These are phyloP conservation scores for Sycophila texana DNA, from an alignment of 2,888 invertebrate species.

Conservation along the genomic window DNA sequence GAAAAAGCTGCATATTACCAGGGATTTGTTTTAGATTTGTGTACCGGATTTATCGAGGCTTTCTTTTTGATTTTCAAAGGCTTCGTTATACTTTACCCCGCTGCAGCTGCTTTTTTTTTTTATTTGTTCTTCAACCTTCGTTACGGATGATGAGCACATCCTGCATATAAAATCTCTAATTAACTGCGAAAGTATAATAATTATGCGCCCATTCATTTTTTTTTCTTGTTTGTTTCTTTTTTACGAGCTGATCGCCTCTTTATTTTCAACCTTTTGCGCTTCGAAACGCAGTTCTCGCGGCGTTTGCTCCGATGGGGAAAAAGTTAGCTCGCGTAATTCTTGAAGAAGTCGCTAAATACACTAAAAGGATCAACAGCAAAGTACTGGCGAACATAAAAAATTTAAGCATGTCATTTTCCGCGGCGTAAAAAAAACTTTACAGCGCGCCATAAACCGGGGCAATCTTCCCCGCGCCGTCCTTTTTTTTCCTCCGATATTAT, in stretches of 20 bases:
- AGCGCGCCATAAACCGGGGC: conserved; percentile 30
- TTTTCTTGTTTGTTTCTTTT: too few relatives aligned
- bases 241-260: too few relatives aligned
- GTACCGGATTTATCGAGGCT: background rate
- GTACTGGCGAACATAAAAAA: conserved; percentile 33
- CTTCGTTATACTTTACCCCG: too few relatives aligned
- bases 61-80: too few relatives aligned
- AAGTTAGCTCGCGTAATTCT: background rate
- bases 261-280: conserved; percentile 12
- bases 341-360: background rate
- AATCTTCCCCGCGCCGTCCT: background rate
- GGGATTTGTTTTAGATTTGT: conserved; percentile 18
- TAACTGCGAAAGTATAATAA: too few relatives aligned
- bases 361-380: conserved; percentile 7
- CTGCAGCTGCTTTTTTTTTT: too few relatives aligned
- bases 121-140: too few relatives aligned
- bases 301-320: background rate
- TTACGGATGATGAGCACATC: too few relatives aligned
- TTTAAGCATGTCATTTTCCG: conserved; percentile 30
- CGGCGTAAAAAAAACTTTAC: conserved; percentile 43
- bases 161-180: too few relatives aligned
- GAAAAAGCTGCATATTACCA: conserved; percentile 13
- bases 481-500: conserved; percentile 25
- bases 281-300: background rate
- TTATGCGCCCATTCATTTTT: too few relatives aligned